These are phyloP conservation scores for Magallana nippona DNA, from an alignment of 2,888 invertebrate genomes.

Conservation along the genomic window DNA sequence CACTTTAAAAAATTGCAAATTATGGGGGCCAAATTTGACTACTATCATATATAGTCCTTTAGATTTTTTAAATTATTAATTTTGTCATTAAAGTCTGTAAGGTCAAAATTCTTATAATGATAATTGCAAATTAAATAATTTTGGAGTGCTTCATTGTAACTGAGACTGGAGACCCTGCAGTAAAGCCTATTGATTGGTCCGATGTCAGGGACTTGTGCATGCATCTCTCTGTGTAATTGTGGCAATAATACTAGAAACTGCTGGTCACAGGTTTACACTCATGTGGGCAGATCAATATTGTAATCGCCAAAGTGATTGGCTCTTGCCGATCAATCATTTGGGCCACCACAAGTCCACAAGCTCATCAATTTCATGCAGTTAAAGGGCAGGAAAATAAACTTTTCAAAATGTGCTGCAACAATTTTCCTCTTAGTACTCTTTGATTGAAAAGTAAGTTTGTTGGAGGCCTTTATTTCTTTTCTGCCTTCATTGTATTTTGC, in stretches of 20 bases:
- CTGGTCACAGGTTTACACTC: slow-evolving; percentile 23
- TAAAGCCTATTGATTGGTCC: slow-evolving; percentile 6
- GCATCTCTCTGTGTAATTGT: slow-evolving; percentile 27
- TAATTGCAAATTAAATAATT: not conserved
- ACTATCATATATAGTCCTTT: no score
- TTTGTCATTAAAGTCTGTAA: no score
- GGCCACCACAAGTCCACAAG: not conserved
- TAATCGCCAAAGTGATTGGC: slow-evolving; percentile 24
- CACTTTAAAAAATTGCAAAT: no score
- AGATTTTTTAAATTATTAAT: no score
- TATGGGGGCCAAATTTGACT: no score
- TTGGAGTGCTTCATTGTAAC: not conserved
- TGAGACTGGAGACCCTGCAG: not conserved
- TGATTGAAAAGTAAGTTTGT: no score
- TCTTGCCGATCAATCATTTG: not conserved
- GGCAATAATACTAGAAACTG: slow-evolving; percentile 21
- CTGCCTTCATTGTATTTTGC: not conserved
- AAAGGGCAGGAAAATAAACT: not conserved
- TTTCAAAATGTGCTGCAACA: no score
- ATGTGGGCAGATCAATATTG: slow-evolving; percentile 26
- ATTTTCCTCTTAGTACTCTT: no score
- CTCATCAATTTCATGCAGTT: not conserved
- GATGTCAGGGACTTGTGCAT: not conserved
- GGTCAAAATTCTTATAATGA: no score
- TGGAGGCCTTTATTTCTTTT: not conserved